These are phyloP conservation scores for Dorcus parallelipipedus DNA, from an alignment of 2,888 invertebrate genomes.

Conservation along the genomic window DNA sequence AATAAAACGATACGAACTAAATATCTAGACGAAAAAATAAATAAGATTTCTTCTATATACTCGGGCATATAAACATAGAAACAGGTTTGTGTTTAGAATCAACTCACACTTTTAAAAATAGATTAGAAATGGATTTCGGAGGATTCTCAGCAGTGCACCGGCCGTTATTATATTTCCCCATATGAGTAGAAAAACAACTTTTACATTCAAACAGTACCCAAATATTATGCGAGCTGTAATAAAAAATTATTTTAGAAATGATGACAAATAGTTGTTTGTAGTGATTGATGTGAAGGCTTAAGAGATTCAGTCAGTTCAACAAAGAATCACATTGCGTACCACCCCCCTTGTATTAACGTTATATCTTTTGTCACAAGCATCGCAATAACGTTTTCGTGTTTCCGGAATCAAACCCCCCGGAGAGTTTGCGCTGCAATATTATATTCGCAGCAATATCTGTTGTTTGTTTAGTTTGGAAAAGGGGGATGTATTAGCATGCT, in stretches of 20 bases:
- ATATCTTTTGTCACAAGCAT: not conserved
- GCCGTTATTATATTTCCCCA: not conserved
- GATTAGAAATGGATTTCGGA: constrained; percentile 4
- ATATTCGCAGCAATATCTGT: constrained; percentile 29
- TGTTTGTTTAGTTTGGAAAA: constrained; percentile 31
- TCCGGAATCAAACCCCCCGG: constrained; percentile 6
- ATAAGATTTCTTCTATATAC: constrained; percentile 3
- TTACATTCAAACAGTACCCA: not conserved
- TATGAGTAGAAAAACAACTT: not conserved
- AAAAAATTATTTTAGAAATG: too few relatives aligned
- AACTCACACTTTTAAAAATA: constrained; percentile 6
- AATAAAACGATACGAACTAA: constrained; percentile 1
- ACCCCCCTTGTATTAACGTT: not conserved
- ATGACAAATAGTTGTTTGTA: too few relatives aligned
- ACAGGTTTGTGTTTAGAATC: constrained; percentile 9
- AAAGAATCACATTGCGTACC: not conserved
- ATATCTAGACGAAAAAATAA: constrained; percentile 1
- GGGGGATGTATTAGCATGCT: constrained; percentile 41
- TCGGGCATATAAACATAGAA: constrained; percentile 7
- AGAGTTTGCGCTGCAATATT: constrained; percentile 26
- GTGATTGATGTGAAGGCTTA: too few relatives aligned
- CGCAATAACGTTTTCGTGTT: constrained; percentile 9
- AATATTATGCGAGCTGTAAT: too few relatives aligned
- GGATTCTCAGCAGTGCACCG: not conserved
- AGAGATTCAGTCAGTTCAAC: too few relatives aligned